Conservation (phyloP, 1,140 invertebrate genomes). For the Bombus cullumanus region DNA sequence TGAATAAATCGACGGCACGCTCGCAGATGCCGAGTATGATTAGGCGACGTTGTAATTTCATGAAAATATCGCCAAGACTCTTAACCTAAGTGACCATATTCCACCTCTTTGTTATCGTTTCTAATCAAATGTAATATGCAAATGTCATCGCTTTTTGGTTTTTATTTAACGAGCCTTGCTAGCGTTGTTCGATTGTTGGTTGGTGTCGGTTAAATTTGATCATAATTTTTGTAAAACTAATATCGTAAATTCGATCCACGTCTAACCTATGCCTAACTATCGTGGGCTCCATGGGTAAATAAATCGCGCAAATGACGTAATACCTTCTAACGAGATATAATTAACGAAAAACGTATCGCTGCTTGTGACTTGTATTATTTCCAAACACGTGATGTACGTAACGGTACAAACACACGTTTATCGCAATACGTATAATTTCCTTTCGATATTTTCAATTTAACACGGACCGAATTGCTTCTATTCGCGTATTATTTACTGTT, state of each 20-base stretch:
- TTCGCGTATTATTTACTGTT: not conserved
- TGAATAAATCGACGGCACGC: constrained; percentile 3
- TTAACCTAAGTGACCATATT: not conserved
- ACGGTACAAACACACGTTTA: not conserved
- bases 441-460: not conserved
- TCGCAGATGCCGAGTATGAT: not conserved
- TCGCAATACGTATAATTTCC: not conserved
- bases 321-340: too few species aligned
- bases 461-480: not conserved
- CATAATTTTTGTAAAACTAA: not conserved
- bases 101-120: not conserved
- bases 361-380: too few species aligned
- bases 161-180: not conserved
- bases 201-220: not conserved
- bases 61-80: not conserved
- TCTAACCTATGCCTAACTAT: too few species aligned
- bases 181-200: not conserved
- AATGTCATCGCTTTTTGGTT: not conserved
- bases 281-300: too few species aligned
- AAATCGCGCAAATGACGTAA: too few species aligned
- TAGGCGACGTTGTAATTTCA: constrained; percentile 5
- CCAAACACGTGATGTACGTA: not conserved
- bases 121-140: not conserved
- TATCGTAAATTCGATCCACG: not conserved
- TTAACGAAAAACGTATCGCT: too few species aligned